These are phyloP conservation scores for Elymnias hypermnestra DNA, from an alignment of 1,140 invertebrate species.

Conservation along the genomic window DNA sequence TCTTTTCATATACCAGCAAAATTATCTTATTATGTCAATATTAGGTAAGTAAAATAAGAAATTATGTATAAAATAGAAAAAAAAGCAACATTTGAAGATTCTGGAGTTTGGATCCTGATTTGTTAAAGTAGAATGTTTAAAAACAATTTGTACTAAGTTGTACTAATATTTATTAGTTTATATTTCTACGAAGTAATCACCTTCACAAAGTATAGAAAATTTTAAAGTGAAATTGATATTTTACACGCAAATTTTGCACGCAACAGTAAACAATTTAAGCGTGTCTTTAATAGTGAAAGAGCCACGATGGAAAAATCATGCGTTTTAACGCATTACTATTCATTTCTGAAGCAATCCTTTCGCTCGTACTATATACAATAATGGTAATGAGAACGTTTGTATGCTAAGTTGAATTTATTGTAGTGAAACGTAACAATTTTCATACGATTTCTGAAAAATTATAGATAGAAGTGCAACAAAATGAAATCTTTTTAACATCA, in stretches of 20 bases:
- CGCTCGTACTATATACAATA: slow-evolving; percentile 16
- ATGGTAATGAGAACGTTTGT: slow-evolving; percentile 14
- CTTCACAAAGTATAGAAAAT: slow-evolving; percentile 9
- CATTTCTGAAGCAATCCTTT: slow-evolving; percentile 20
- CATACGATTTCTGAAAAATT: background rate
- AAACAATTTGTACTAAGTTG: no score
- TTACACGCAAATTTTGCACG: slow-evolving; percentile 22
- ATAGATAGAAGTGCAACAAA: background rate
- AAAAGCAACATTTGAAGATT: no score
- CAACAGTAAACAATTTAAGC: slow-evolving; percentile 13
- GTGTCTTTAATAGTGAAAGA: slow-evolving; percentile 14
- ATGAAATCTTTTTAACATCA: no score
- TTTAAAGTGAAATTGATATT: slow-evolving; percentile 23
- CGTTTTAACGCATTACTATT: slow-evolving; percentile 20
- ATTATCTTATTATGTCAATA: no score
- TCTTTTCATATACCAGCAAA: no score
- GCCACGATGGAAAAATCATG: slow-evolving; percentile 17
- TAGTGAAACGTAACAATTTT: slow-evolving; percentile 12
- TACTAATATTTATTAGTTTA: background rate
- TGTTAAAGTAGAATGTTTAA: no score
- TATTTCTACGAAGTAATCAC: no score
- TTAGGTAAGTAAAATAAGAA: no score
- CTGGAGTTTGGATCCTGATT: no score
- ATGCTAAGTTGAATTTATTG: slow-evolving; percentile 17
- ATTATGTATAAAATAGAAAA: no score